Conservation (phyloP, 2,113 vertebrate species). For the Platichthys flesus region DNA sequence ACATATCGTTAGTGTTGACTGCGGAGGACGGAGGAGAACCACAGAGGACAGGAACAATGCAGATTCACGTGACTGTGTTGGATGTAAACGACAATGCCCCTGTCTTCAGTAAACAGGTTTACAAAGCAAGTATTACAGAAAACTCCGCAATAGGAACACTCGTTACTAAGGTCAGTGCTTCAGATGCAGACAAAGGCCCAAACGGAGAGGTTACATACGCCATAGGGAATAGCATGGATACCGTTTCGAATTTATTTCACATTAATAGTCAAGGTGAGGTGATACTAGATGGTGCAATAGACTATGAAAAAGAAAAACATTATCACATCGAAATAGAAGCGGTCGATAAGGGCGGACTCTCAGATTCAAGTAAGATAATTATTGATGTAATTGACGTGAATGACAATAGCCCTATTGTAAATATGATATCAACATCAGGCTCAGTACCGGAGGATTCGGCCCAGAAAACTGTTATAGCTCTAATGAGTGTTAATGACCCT, state of each 20-base stretch:
- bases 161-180: slow-evolving; percentile 62
- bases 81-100: slow-evolving; percentile 87
- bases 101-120: slow-evolving; percentile 49
- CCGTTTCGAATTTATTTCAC: slow-evolving; percentile 37
- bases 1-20: slow-evolving; percentile 58
- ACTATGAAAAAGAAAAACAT: slow-evolving; percentile 68
- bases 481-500: slow-evolving; percentile 51
- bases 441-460: slow-evolving; percentile 49
- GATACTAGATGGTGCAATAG: slow-evolving; percentile 53
- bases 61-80: slow-evolving; percentile 76
- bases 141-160: slow-evolving; percentile 49
- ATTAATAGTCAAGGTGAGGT: slow-evolving; percentile 69
- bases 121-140: slow-evolving; percentile 55
- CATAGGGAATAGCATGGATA: background rate
- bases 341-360: slow-evolving; percentile 75
- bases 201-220: background rate
- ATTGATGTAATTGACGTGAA: slow-evolving; percentile 57
- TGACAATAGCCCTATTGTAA: slow-evolving; percentile 59
- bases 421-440: slow-evolving; percentile 52
- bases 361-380: slow-evolving; percentile 67
- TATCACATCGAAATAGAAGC: slow-evolving; percentile 75
- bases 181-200: slow-evolving; percentile 59
- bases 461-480: slow-evolving; percentile 35
- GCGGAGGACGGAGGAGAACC: slow-evolving; percentile 76
- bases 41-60: slow-evolving; percentile 66